Base-by-base conservation (phyloP, 2,888 invertebrate species). In the Ophonus ardosiacus region DNA sequence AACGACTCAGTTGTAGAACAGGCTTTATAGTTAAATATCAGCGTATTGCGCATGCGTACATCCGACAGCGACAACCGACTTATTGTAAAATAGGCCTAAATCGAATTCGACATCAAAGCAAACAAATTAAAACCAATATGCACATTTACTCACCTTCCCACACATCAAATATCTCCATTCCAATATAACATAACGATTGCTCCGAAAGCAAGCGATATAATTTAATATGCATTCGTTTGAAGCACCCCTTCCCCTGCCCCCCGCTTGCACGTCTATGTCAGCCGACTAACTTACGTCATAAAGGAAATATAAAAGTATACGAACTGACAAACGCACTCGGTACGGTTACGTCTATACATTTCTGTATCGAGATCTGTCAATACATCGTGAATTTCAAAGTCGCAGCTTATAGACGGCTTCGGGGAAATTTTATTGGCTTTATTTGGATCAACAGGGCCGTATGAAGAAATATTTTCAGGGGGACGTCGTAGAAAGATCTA, bases 281-380 rank as follows among this genome's bases (percentile, higher is more conserved):
- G 31, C 31, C 31, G 31, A 31, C 31, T 31, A 31, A 31, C 31
- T 31, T 31, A 31, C 76, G 57, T 78, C 76, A 78, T 31, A 31
- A 31, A 31, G 57, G 76, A 78, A 78, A 57, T 78, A 78, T 78
- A 56, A 78, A 78, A 78, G 31, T 31, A 78, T 56, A 78, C 24
- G 56, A 57, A 57, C 76, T 78, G 76, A 78, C 76, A 78, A 78
- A 78, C 76, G 56, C 76, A 78, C 76, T 78, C 56, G 76, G n/a
- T 8, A 65, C 21, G 5, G 31, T 31, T 31, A 31, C 31, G 31
- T 31, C 31, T 31, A 3, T 5, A 15, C 6, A n/a, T 31, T 24
- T 31, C 31, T 21, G 76, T 78, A 78, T 78, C 24, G 76, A 56
- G n/a, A 78, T 78, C 57, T 78, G 76, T 78, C 76, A 78, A 78